Evolutionary conservation across 2,888 invertebrate species (phyloP).

Genomic region (Gasteruption jaculator): DNA sequence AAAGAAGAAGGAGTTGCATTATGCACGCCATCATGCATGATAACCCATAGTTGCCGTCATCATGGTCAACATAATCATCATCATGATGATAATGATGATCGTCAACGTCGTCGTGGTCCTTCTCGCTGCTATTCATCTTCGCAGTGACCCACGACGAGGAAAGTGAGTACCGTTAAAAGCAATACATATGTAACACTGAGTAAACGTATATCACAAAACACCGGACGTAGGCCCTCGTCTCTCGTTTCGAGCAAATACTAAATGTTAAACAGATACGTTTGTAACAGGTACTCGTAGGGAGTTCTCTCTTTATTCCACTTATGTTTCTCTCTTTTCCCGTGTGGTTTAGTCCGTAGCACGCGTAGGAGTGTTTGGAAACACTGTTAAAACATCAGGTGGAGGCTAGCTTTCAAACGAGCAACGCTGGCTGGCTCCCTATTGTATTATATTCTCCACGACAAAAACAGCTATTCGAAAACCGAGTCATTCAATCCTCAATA

Average conservation of each 20-base stretch:
- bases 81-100: too few relatives aligned
- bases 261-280: conserved; percentile 34
- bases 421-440: too few relatives aligned
- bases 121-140: too few relatives aligned
- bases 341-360: conserved; percentile 17
- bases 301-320: conserved; percentile 3
- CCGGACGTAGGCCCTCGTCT: conserved; percentile 33
- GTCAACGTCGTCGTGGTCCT: too few relatives aligned
- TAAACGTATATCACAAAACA: conserved; percentile 33
- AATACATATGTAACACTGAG: conserved; percentile 27
- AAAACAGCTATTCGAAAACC: too few relatives aligned
- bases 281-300: conserved; percentile 20
- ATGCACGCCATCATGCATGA: conserved; percentile 29
- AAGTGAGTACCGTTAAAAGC: too few relatives aligned
- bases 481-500: too few relatives aligned
- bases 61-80: too few relatives aligned
- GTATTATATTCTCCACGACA: too few relatives aligned
- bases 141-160: too few relatives aligned
- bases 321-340: conserved; percentile 22
- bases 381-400: conserved; percentile 36
- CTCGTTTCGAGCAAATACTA: conserved; percentile 36
- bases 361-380: conserved; percentile 39
- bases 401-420: conserved; percentile 31
- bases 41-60: too few relatives aligned
- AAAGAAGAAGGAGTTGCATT: conserved; percentile 27